Conservation (phyloP, 2,797 vertebrate species). For the Arnoldichthys spilopterus region DNA sequence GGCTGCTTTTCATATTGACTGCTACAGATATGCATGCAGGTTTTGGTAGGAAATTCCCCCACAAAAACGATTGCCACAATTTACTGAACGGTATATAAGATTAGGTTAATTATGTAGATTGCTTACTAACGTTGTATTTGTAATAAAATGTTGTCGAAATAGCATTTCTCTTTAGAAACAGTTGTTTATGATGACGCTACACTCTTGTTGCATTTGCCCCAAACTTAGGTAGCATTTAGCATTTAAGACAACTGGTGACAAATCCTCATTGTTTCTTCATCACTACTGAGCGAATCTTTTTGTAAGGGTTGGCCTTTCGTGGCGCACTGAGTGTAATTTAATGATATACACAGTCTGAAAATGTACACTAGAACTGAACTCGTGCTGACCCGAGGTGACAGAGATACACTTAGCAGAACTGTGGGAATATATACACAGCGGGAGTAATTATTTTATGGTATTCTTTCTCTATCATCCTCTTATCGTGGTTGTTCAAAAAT, state of each 20-base stretch:
- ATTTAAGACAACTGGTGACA: constrained; percentile 6
- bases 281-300: neutral
- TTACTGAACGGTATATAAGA: neutral
- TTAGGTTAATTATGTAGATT: neutral
- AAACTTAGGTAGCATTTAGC: constrained; percentile 4
- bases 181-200: neutral
- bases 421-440: constrained; percentile 14
- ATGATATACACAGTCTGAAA: constrained; percentile 29
- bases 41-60: neutral
- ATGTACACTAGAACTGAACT: constrained; percentile 40
- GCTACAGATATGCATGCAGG: constrained; percentile 1
- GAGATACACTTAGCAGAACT: constrained; percentile 15
- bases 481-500: neutral
- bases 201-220: neutral
- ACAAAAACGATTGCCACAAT: neutral
- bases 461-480: neutral
- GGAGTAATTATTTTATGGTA: constrained; percentile 12
- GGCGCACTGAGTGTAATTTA: constrained; percentile 13
- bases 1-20: neutral
- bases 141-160: neutral
- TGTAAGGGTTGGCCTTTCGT: neutral
- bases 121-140: neutral
- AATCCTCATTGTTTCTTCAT: constrained; percentile 1
- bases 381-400: constrained; percentile 21
- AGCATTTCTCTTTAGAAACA: too few relatives aligned